Evolutionary conservation across 2,113 vertebrate genomes (phyloP).

Genomic region (Mesocricetus auratus): DNA sequence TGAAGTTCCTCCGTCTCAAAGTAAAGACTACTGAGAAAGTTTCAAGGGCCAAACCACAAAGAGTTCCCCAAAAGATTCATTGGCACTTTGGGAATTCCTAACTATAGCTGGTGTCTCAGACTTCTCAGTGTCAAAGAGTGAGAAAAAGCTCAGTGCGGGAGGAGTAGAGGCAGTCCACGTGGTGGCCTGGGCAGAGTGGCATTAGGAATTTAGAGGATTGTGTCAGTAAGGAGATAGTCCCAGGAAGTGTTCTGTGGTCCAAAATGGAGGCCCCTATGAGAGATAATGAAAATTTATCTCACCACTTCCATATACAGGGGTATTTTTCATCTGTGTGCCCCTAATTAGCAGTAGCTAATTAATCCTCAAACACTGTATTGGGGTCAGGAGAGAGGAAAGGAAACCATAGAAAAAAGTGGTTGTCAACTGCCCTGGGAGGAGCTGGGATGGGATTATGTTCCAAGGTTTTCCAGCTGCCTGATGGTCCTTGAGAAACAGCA

Average conservation of each 20-base stretch:
- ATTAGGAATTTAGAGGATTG: not conserved
- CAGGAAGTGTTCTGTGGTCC: not conserved
- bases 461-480: constrained; percentile 31
- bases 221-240: not conserved
- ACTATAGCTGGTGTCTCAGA: not conserved
- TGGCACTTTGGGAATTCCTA: not conserved
- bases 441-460: not conserved
- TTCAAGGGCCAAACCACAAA: not conserved
- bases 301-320: not conserved
- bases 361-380: not conserved
- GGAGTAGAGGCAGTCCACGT: not conserved
- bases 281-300: constrained; percentile 39
- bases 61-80: not conserved
- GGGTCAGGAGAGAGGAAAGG: not conserved
- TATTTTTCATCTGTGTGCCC: constrained; percentile 31
- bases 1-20: not conserved
- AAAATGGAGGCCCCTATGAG: not conserved
- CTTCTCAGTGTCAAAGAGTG: not conserved
- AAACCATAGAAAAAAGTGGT: constrained; percentile 1
- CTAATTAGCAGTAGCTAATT: constrained; percentile 48
- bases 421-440: not conserved
- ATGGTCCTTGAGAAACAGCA: not conserved
- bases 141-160: not conserved
- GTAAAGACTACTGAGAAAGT: not conserved
- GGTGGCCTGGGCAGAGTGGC: not conserved